Conservation (phyloP, 2,797 vertebrate genomes). For the Gila robusta region DNA sequence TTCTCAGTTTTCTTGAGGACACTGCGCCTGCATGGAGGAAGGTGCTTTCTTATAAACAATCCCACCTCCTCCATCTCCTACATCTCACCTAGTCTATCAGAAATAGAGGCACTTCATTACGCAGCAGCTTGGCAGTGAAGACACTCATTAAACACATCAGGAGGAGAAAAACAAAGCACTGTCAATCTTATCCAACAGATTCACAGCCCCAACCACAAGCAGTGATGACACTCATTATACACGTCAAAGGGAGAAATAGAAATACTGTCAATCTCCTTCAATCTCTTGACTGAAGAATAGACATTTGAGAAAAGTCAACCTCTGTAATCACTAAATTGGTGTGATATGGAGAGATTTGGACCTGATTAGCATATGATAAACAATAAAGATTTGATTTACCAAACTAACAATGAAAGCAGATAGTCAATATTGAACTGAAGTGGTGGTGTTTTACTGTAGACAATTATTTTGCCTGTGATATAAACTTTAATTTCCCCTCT, state of each 20-base stretch:
- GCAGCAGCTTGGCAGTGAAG: conserved; percentile 19
- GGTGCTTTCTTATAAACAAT: conserved; percentile 19
- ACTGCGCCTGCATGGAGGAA: neutral
- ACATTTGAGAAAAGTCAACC: neutral
- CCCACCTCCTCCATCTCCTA: neutral
- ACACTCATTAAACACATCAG: conserved; percentile 50
- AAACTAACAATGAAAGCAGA: neutral
- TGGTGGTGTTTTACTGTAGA: conserved; percentile 9
- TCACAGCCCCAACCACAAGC: neutral
- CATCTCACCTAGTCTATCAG: conserved; percentile 12
- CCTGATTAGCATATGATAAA: neutral
- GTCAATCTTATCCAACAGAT: conserved; percentile 25
- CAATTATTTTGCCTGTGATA: conserved; percentile 9
- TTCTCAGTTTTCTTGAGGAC: conserved; percentile 38
- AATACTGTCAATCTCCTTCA: conserved; percentile 13
- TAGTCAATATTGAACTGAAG: neutral
- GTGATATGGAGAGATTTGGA: neutral
- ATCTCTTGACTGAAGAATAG: neutral
- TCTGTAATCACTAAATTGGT: neutral
- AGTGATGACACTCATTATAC: conserved; percentile 11
- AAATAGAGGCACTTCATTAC: conserved; percentile 39
- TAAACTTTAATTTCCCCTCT: conserved; percentile 47
- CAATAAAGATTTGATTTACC: neutral
- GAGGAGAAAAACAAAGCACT: conserved; percentile 24
- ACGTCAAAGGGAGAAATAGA: neutral